Conservation (phyloP, 2,113 vertebrate species). For the Benitochromis conjunctus region DNA sequence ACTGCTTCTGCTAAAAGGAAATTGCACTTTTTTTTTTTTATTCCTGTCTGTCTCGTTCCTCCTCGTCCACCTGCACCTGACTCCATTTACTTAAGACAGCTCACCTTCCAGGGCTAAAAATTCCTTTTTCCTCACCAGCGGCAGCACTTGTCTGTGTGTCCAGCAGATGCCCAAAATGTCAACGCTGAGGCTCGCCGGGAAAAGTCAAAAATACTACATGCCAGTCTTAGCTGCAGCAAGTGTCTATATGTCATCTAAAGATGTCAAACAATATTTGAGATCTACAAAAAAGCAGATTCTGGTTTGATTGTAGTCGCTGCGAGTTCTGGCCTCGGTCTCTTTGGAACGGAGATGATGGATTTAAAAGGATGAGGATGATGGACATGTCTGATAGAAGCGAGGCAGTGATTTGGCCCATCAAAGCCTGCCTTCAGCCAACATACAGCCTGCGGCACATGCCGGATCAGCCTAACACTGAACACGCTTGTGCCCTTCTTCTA, state of each 20-base stretch:
- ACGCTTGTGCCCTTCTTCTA: neutral
- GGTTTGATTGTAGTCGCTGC: slow-evolving; percentile 20
- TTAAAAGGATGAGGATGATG: slow-evolving; percentile 52
- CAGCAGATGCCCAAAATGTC: slow-evolving; percentile 21
- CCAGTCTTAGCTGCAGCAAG: neutral
- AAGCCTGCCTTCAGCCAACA: slow-evolving; percentile 61
- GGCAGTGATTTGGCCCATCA: slow-evolving; percentile 61
- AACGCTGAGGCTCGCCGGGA: neutral
- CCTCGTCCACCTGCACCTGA: neutral
- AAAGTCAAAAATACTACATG: slow-evolving; percentile 29
- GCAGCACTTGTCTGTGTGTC: neutral
- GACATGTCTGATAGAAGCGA: slow-evolving; percentile 55
- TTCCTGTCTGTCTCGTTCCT: neutral
- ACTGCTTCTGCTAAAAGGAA: neutral
- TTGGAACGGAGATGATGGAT: slow-evolving; percentile 19
- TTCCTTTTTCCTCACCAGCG: neutral
- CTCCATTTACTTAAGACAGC: neutral
- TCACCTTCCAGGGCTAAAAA: neutral
- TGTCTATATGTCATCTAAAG: slow-evolving; percentile 12
- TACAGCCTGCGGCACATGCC: slow-evolving; percentile 52
- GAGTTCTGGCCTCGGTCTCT: slow-evolving; percentile 30
- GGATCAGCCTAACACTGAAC: slow-evolving; percentile 35
- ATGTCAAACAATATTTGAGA: slow-evolving; percentile 17
- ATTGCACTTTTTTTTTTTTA: neutral
- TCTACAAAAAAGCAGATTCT: neutral